A percentile compares a stretch with the other conserved stretches of the same genome.
Evolutionary conservation across 2,888 invertebrate species (phyloP).

Genomic region (Bellardia pandia): DNA sequence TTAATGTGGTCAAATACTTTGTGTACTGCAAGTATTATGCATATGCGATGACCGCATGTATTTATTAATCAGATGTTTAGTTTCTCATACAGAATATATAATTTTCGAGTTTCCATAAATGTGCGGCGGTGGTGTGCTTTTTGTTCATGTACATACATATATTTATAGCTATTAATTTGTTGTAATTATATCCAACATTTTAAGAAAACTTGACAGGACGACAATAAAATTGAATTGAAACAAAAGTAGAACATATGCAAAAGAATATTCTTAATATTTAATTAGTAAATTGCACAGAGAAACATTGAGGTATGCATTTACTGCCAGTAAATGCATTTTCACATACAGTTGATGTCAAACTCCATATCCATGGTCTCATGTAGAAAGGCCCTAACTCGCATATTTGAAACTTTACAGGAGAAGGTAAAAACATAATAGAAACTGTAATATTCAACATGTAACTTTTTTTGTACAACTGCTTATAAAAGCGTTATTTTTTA

Average conservation of each 20-base stretch:
- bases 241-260: not conserved
- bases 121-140: not conserved
- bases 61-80: conserved; percentile 51
- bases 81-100: conserved; percentile 50
- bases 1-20: conserved; percentile 7
- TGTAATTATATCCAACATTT: conserved; percentile 33
- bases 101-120: conserved; percentile 7
- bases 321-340: too few relatives aligned
- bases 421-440: too few relatives aligned
- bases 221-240: not conserved
- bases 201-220: conserved; percentile 5
- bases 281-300: conserved; percentile 16
- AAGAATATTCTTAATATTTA: conserved; percentile 6
- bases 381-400: too few relatives aligned
- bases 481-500: too few relatives aligned
- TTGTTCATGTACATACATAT: not conserved
- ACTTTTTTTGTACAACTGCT: too few relatives aligned
- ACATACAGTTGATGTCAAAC: too few relatives aligned
- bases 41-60: conserved; percentile 20
- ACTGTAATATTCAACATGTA: too few relatives aligned
- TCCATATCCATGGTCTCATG: too few relatives aligned
- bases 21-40: conserved; percentile 14
- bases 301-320: too few relatives aligned
- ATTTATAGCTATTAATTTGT: conserved; percentile 45
- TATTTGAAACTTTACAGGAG: too few relatives aligned